Percentiles rank a stretch among this genome's conserved stretches.
Evolutionary conservation across 2,797 vertebrate genomes (phyloP).

Genomic region (Sebastolobus altivelis): DNA sequence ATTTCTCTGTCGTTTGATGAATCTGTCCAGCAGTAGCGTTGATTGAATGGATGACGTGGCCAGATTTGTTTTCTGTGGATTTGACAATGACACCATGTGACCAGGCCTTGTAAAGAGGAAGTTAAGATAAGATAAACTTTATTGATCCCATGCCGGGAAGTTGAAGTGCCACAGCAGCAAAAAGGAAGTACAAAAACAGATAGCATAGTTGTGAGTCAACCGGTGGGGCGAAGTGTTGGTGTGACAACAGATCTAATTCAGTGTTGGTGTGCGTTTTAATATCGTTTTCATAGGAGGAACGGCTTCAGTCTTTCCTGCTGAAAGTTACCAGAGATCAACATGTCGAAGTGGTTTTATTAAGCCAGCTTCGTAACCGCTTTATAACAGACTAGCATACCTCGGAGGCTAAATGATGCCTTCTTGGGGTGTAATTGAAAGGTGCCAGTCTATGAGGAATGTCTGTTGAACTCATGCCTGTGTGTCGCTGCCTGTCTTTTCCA

Average conservation of each 20-base stretch:
- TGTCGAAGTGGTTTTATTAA: conserved; percentile 42
- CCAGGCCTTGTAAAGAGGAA: conserved; percentile 6
- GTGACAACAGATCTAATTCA: conserved; percentile 6
- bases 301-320: neutral
- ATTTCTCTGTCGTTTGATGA: neutral
- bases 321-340: neutral
- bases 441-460: conserved; percentile 51
- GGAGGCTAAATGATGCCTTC: conserved; percentile 35
- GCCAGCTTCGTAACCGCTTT: conserved; percentile 16
- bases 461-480: conserved; percentile 39
- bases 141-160: conserved; percentile 22
- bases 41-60: neutral
- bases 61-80: neutral
- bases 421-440: conserved; percentile 56
- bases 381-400: conserved; percentile 15
- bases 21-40: neutral
- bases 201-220: neutral
- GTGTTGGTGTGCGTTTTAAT: neutral
- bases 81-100: neutral
- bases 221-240: neutral
- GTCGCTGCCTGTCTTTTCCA: conserved; percentile 33
- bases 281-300: neutral
- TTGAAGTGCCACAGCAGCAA: conserved; percentile 15
- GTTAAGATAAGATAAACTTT: conserved; percentile 7
- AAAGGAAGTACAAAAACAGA: conserved; percentile 14